Evolutionary conservation across 2,113 vertebrate species (phyloP).

Genomic region (Atlantisia rogersi): DNA sequence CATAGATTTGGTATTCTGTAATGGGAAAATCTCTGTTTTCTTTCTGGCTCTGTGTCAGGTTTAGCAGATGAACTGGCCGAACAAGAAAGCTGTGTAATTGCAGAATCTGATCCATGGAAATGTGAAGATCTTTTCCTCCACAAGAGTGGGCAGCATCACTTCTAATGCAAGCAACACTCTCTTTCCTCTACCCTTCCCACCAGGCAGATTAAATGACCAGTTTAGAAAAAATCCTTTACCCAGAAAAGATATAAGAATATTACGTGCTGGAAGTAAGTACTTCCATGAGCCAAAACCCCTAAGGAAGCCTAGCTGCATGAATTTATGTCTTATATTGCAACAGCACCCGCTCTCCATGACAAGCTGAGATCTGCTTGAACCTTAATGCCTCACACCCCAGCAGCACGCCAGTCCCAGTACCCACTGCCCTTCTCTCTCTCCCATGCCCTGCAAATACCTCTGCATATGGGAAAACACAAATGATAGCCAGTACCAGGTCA

Average conservation of each 20-base stretch:
- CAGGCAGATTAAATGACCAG: background rate
- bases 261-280: background rate
- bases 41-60: slow-evolving; percentile 36
- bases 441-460: background rate
- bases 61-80: slow-evolving; percentile 58
- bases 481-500: accelerated
- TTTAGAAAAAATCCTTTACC: background rate
- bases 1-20: slow-evolving; percentile 59
- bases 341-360: background rate
- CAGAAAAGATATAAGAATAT: background rate
- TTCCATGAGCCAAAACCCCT: background rate
- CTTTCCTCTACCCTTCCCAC: background rate
- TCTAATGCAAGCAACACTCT: slow-evolving; percentile 4
- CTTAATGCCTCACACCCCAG: background rate
- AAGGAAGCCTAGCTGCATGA: background rate
- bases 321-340: background rate
- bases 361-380: background rate
- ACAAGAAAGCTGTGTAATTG: slow-evolving; percentile 62
- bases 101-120: slow-evolving; percentile 33
- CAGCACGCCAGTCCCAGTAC: background rate
- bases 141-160: slow-evolving; percentile 64
- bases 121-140: slow-evolving; percentile 52
- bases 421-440: background rate
- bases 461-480: background rate
- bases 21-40: slow-evolving; percentile 64